phyloP scores from a whole-genome alignment of 1,140 invertebrate genomes.

The Sarcophaga peregrina region DNA sequence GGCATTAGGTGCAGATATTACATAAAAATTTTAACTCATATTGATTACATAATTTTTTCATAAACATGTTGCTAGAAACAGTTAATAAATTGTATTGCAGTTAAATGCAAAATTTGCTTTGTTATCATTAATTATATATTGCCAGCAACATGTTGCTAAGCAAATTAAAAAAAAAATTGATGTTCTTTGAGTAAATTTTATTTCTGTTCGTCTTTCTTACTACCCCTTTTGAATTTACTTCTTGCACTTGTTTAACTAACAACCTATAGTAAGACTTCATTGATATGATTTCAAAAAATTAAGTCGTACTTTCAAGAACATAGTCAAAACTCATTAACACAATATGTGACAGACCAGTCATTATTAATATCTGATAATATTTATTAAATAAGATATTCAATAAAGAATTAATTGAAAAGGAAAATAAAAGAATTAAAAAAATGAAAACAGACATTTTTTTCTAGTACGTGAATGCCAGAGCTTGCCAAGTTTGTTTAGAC shows the following conservation, averaged over 20 bases:
- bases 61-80: no score
- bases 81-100: no score
- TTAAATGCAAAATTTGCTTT: no score
- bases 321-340: neutral
- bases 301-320: neutral
- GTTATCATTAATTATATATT: no score
- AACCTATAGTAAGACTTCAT: neutral
- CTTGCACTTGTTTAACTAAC: no score
- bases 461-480: neutral
- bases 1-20: no score
- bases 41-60: no score
- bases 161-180: neutral
- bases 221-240: no score
- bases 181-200: neutral
- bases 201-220: neutral
- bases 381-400: neutral
- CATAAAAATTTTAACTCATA: no score
- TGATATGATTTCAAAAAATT: neutral
- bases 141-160: slow-evolving; percentile 1
- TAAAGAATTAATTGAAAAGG: neutral
- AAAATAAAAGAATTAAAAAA: neutral
- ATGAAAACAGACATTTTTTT: neutral
- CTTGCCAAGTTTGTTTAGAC: neutral
- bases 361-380: neutral
- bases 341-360: neutral